Percentiles rank a stretch among this genome's conserved stretches.
These are phyloP conservation scores for Cacatua alba DNA, from an alignment of 2,113 vertebrate species.

Conservation along the genomic window DNA sequence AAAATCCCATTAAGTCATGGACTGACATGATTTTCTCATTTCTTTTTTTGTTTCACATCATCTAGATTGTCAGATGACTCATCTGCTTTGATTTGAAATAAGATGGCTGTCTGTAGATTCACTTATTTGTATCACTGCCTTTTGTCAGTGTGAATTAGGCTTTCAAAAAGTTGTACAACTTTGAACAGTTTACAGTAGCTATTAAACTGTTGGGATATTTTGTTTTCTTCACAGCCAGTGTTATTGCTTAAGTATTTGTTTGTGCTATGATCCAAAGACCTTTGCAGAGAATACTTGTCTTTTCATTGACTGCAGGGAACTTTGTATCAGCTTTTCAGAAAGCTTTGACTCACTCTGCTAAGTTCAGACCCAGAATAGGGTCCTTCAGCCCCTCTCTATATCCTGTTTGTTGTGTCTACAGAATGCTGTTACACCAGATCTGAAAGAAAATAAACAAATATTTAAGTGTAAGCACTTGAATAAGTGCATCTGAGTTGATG, in stretches of 20 bases:
- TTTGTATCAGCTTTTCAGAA: background rate
- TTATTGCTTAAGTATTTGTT: background rate
- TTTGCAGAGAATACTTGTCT: background rate
- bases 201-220: background rate
- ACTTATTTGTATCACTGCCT: background rate
- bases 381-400: background rate
- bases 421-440: background rate
- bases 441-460: background rate
- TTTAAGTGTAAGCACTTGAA: background rate
- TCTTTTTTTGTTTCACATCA: slow-evolving; percentile 20
- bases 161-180: background rate
- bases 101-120: background rate
- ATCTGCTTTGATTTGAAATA: slow-evolving; percentile 26
- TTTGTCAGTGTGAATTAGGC: background rate
- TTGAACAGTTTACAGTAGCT: background rate
- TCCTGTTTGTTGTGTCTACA: background rate
- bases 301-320: background rate
- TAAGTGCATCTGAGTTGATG: background rate
- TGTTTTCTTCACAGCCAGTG: background rate
- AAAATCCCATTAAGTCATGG: slow-evolving; percentile 39
- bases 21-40: slow-evolving; percentile 34
- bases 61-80: slow-evolving; percentile 24
- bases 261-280: background rate
- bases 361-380: background rate
- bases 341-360: background rate